These are phyloP conservation scores for Capra hircus DNA, from an alignment of 2,113 vertebrate genomes.

Conservation along the genomic window DNA sequence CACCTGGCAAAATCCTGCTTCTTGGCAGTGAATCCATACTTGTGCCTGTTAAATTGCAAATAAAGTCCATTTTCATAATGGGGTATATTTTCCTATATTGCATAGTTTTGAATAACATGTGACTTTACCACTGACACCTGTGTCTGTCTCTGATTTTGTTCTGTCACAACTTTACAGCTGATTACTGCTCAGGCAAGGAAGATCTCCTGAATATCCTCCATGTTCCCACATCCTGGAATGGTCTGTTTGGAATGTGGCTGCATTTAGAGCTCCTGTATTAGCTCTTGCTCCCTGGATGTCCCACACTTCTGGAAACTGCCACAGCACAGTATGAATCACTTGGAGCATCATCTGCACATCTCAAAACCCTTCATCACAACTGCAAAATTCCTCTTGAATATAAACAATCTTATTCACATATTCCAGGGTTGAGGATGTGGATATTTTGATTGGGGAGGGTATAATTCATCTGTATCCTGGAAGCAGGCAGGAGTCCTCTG, in stretches of 20 bases:
- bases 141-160: not conserved
- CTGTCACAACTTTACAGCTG: not conserved
- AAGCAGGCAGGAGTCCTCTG: not conserved
- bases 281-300: not conserved
- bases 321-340: not conserved
- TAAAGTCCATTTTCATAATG: not conserved
- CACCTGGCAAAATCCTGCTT: not conserved
- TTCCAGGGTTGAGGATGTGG: not conserved
- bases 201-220: not conserved
- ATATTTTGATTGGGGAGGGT: not conserved
- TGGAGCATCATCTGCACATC: not conserved
- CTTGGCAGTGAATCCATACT: not conserved
- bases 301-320: not conserved
- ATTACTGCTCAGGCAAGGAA: not conserved
- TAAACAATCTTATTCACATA: not conserved
- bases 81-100: not conserved
- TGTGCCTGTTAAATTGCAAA: not conserved
- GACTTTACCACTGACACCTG: not conserved
- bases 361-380: not conserved
- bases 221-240: not conserved
- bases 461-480: not conserved
- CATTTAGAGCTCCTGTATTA: not conserved
- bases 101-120: not conserved
- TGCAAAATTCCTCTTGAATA: not conserved
- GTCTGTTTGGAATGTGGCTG: not conserved